Evolutionary conservation across 2,888 invertebrate species (phyloP).

Genomic region (Spisula solida): DNA sequence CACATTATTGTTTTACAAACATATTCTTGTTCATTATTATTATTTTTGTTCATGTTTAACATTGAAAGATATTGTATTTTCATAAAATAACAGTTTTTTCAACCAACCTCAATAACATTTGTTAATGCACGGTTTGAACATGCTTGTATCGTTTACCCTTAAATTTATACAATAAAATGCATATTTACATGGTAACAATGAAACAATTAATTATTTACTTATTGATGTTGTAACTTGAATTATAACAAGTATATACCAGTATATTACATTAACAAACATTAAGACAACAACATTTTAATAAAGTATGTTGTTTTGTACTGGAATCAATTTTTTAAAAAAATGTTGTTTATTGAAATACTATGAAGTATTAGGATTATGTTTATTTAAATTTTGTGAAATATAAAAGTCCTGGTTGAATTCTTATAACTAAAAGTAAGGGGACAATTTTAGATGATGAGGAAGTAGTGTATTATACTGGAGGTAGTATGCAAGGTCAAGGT

Average conservation of each 20-base stretch:
- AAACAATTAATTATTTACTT: background rate
- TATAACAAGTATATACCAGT: background rate
- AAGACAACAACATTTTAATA: background rate
- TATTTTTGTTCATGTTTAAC: background rate
- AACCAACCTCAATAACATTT: background rate
- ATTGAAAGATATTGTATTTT: background rate
- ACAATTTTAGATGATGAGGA: conserved; percentile 50
- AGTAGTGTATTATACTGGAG: conserved; percentile 42
- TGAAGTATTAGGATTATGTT: background rate
- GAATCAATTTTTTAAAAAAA: background rate
- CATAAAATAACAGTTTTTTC: background rate
- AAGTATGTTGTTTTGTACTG: background rate
- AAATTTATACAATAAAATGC: background rate
- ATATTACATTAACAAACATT: background rate
- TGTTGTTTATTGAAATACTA: background rate
- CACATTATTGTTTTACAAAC: background rate
- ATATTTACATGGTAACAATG: background rate
- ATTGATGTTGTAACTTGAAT: conserved; percentile 7
- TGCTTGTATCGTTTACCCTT: background rate
- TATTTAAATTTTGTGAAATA: background rate
- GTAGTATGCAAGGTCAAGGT: conserved; percentile 30
- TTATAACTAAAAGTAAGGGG: conserved; percentile 19
- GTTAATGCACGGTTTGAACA: conserved; percentile 15
- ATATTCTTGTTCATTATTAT: background rate
- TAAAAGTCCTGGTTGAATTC: background rate